Base-by-base conservation (phyloP, 1,140 invertebrate genomes). In the Nilaparvata lugens region DNA sequence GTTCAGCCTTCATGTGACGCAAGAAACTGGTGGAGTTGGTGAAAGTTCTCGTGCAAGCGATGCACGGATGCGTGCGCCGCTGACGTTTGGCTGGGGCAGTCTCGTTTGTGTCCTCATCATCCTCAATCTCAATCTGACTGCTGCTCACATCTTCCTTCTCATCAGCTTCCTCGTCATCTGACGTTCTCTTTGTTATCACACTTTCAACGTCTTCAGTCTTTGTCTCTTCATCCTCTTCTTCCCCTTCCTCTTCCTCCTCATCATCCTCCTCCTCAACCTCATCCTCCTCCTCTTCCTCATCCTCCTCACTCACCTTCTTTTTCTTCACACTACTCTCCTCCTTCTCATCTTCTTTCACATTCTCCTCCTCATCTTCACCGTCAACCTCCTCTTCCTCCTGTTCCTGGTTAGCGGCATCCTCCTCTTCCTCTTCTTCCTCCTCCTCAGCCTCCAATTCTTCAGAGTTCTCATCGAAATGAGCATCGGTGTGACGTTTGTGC, bases 401-500 rank as follows among this genome's bases (percentile, higher is more conserved):
- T 24, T 56, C 53, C 19, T 52, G 31, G 7, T 35, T 35, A 35
- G 31, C 31, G 1, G 31, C 31, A 9, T 64, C 60, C 2, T 58
- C 62, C 52, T 60, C 43, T 53, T 58, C 52, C 21, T 59, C 62
- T 58, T 60, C 61, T 13, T 61, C 53, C 52, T 57, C 55, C 42
- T 62, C 62, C 43, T 58, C 55, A 19, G 51, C 53, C 19, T 52
- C 40, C 7, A 56, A 58, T 23, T 68, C 66, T 56, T 57, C 63
- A 40, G 65, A 64, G 60, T 68, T 65, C 31, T 70, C 66, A n/a
- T 62, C 51, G 1, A 57, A 19, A 53, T 67, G 65, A 2, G 38
- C 42, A 57, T 69, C 60, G 19, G 52, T 35, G 43, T 83, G 81
- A 42, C 70, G 66, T 54, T 76, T 72, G 16, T 82, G 69, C 35